phyloP scores from a whole-genome alignment of 53 echinoderm and acorn worm genomes.

The Paracentrotus lividus region DNA sequence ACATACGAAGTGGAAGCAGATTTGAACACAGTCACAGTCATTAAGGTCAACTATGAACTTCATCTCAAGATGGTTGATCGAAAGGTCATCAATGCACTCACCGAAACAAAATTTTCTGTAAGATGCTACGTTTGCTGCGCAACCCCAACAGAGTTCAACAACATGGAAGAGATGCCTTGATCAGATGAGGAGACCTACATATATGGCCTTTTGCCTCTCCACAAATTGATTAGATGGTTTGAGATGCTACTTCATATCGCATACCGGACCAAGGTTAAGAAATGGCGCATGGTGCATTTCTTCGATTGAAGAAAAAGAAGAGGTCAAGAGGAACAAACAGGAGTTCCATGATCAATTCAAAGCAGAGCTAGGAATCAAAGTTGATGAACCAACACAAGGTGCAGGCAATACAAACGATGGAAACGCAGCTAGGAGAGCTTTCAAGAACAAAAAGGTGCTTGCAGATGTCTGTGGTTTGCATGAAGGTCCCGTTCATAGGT shows the following conservation, averaged over 20 bases:
- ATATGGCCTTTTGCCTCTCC: not conserved
- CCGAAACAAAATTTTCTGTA: slow-evolving; percentile 41
- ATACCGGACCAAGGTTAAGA: not conserved
- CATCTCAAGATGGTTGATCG: slow-evolving; percentile 57
- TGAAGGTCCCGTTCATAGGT: slow-evolving; percentile 57
- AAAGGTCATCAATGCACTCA: slow-evolving; percentile 63
- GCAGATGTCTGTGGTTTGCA: slow-evolving; percentile 70
- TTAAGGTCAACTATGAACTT: slow-evolving; percentile 43
- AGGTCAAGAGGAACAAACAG: slow-evolving; percentile 36
- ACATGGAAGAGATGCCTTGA: not conserved
- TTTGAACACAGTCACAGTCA: slow-evolving; percentile 24
- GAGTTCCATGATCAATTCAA: slow-evolving; percentile 66
- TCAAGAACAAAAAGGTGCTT: slow-evolving; percentile 59
- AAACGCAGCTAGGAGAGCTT: slow-evolving; percentile 77
- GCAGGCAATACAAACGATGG: slow-evolving; percentile 76
- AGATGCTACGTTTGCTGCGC: slow-evolving; percentile 62
- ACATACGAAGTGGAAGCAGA: slow-evolving; percentile 50
- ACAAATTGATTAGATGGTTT: not conserved
- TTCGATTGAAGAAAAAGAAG: slow-evolving; percentile 22
- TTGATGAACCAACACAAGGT: slow-evolving; percentile 77
- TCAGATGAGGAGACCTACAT: not conserved
- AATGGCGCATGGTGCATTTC: slow-evolving; percentile 19
- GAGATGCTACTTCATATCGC: not conserved
- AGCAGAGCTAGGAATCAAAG: slow-evolving; percentile 62
- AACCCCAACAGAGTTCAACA: slow-evolving; percentile 44